Conservation (phyloP, 2,797 vertebrate genomes). For the Glyptemys insculpta region DNA sequence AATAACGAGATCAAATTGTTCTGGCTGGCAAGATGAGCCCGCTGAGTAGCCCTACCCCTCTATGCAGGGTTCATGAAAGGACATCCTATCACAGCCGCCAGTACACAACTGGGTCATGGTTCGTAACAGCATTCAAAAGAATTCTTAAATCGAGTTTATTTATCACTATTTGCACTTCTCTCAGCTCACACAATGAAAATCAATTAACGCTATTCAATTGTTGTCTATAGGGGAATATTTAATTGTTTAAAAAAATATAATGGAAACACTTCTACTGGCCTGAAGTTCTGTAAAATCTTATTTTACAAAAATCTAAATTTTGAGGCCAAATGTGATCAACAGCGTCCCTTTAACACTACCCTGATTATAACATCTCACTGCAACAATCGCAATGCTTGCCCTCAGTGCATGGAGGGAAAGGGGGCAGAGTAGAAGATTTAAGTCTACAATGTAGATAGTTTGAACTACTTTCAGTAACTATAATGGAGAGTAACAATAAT, state of each 20-base stretch:
- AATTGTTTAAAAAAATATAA: neutral
- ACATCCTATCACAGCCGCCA: neutral
- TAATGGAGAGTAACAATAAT: neutral
- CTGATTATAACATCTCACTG: neutral
- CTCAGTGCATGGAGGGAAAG: neutral
- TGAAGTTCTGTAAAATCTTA: neutral
- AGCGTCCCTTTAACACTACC: neutral
- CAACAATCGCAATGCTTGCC: neutral
- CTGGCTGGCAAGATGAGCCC: neutral
- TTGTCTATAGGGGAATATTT: neutral
- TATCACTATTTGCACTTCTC: neutral
- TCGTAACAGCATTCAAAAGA: neutral
- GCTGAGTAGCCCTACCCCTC: neutral
- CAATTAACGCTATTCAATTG: neutral
- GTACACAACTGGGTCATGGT: neutral
- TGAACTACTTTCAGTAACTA: neutral
- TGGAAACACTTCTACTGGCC: neutral
- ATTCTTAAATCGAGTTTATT: neutral
- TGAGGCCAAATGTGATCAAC: neutral
- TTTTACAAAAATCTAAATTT: neutral
- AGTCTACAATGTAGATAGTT: neutral
- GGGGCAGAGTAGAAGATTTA: neutral
- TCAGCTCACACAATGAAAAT: neutral
- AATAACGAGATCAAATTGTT: neutral
- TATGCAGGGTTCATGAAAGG: neutral